Percentiles rank a stretch among this genome's conserved stretches.
Conservation (phyloP, 2,888 invertebrate genomes). For the Sesamia inferens region DNA sequence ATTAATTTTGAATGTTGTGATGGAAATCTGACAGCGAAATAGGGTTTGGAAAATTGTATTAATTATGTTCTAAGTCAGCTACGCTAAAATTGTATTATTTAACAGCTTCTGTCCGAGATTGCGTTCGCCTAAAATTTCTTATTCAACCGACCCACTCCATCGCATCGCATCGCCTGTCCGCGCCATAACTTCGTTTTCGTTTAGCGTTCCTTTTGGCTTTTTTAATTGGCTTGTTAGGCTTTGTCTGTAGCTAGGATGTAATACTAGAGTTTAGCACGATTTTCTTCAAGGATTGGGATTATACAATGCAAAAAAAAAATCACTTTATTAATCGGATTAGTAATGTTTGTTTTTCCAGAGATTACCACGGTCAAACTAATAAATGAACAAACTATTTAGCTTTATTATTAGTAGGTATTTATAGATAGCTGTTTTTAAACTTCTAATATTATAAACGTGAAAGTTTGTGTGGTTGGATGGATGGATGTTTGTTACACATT, state of each 20-base stretch:
- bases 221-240: neutral
- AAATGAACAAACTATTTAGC: neutral
- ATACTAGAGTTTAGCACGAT: too few relatives aligned
- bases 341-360: neutral
- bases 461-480: too few relatives aligned
- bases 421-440: too few relatives aligned
- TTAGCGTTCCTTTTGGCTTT: neutral
- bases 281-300: neutral
- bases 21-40: slow-evolving; percentile 4
- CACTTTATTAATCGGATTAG: too few relatives aligned
- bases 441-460: too few relatives aligned
- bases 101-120: neutral
- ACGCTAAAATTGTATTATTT: neutral
- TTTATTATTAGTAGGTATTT: neutral
- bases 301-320: neutral
- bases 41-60: neutral
- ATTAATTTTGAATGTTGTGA: slow-evolving; percentile 29
- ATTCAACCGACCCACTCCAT: neutral
- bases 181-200: neutral
- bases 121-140: neutral
- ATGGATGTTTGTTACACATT: too few relatives aligned
- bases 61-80: neutral
- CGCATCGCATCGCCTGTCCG: neutral
- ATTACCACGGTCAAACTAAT: neutral
- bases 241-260: too few relatives aligned